Evolutionary conservation across 2,113 vertebrate species (phyloP).

Genomic region (Ariopsis seemanni): DNA sequence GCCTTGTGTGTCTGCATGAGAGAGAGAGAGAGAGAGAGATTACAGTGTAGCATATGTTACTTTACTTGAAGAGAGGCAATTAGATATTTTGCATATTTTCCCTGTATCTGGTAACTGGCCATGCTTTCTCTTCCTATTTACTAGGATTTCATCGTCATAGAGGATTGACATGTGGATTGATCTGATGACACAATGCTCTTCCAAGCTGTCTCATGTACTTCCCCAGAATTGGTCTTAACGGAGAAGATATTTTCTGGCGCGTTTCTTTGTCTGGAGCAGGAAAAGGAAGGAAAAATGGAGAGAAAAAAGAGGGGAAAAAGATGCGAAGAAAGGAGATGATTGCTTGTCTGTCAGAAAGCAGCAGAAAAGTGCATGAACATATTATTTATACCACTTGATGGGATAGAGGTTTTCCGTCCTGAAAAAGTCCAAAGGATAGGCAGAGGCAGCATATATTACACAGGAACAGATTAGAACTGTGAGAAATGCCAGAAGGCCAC

Average conservation of each 20-base stretch:
- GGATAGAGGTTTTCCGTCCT: background rate
- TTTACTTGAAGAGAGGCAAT: slow-evolving; percentile 28
- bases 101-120: slow-evolving; percentile 16
- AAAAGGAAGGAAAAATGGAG: background rate
- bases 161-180: slow-evolving; percentile 31
- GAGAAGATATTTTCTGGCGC: slow-evolving; percentile 25
- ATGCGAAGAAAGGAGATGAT: slow-evolving; percentile 43
- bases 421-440: background rate
- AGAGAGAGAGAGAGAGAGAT: slow-evolving; percentile 12
- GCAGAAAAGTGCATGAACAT: slow-evolving; percentile 11
- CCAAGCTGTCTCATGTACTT: slow-evolving; percentile 27
- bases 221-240: slow-evolving; percentile 33
- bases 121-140: slow-evolving; percentile 16
- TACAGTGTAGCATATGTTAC: slow-evolving; percentile 28
- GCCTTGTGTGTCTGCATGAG: background rate
- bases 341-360: slow-evolving; percentile 19
- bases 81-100: slow-evolving; percentile 27
- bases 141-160: slow-evolving; percentile 33
- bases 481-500: slow-evolving; percentile 11
- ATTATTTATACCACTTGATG: slow-evolving; percentile 9
- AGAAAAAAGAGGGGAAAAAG: background rate
- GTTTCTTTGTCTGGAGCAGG: slow-evolving; percentile 23
- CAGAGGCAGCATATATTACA: background rate
- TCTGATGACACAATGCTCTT: slow-evolving; percentile 37
- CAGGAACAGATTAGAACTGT: background rate